A percentile compares a stretch with the other conserved stretches of the same genome.
Conservation (phyloP, 1,140 invertebrate species). For the Lordiphosa mommai region DNA sequence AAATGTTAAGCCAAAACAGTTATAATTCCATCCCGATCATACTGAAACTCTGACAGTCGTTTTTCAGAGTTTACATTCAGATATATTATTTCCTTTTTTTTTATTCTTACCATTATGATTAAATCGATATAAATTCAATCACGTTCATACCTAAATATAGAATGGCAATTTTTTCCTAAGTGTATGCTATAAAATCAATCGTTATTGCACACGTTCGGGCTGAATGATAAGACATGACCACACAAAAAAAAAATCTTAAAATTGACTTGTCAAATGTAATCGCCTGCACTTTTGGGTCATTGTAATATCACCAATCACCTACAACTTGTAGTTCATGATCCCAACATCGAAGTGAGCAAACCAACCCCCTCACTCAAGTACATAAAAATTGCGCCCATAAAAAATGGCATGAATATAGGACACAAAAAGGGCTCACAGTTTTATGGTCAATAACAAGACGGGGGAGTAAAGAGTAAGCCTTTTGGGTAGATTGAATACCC, state of each 20-base stretch:
- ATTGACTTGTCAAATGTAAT: slow-evolving; percentile 54
- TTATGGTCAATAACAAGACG: slow-evolving; percentile 66
- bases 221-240: slow-evolving; percentile 41
- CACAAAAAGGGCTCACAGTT: slow-evolving; percentile 18
- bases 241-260: slow-evolving; percentile 11
- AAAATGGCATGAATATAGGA: slow-evolving; percentile 29
- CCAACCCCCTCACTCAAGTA: neutral
- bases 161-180: no score
- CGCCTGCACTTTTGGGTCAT: slow-evolving; percentile 47
- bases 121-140: no score
- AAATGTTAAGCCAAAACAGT: no score
- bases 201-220: slow-evolving; percentile 20
- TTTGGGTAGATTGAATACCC: slow-evolving; percentile 58
- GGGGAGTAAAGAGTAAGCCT: slow-evolving; percentile 16
- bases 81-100: no score
- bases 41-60: no score
- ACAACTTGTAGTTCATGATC: slow-evolving; percentile 5
- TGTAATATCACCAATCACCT: slow-evolving; percentile 27
- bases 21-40: no score
- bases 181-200: slow-evolving; percentile 11
- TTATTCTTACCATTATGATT: no score
- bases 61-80: no score
- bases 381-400: slow-evolving; percentile 16
- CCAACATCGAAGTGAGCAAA: slow-evolving; percentile 4
- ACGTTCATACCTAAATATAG: no score